Base-by-base conservation (phyloP, 2,113 vertebrate genomes). In the Alosa alosa region DNA sequence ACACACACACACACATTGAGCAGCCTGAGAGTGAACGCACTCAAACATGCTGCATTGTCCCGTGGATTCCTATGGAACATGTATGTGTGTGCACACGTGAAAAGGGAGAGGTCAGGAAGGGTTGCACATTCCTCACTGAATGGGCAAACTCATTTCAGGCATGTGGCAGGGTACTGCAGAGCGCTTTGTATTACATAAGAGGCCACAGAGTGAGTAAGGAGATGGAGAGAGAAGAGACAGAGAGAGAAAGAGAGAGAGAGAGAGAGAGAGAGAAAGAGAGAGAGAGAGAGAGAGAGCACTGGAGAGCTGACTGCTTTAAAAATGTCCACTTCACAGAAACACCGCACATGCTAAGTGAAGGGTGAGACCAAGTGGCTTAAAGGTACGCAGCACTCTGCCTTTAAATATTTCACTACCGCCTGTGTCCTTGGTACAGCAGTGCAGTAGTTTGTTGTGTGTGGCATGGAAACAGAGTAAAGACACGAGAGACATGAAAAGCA, bases 141-240 rank as follows among this genome's bases (percentile, higher is more conserved):
- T 68, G 60, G 60, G 25, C n/a, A n/a, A 68, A 68, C 60, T 68
- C 60, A 68, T 68, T 68, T 25, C 60, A 68, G 60, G 60, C 60
- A 68, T 68, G 60, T 68, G 60, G 60, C 60, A 68, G 60, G 6
- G 60, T 25, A 68, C 60, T 68, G 60, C 9, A 10, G 60, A 68
- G 60, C 25, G 60, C 60, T 68, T 10, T 25, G 7, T 22, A 68
- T 68, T 22, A 31, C 60, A 68, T 68, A 31, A 68, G 60, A 68
- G n/a, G 22, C 22, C 10, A 31, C 60, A 1, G 55, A 60, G 55
- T 20, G 55, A 20, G 55, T 6, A 22, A 20, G 31, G 55, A 57
- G 17, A 60, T 8, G 13, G 55, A 57, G 17, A 57, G 55, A 57
- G 55, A 57, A 68, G 60, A 68, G 60, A 68, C 22, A n/a, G n/a